Evolutionary conservation across 2,113 vertebrate genomes (phyloP).

Genomic region (Glareola pratincola): DNA sequence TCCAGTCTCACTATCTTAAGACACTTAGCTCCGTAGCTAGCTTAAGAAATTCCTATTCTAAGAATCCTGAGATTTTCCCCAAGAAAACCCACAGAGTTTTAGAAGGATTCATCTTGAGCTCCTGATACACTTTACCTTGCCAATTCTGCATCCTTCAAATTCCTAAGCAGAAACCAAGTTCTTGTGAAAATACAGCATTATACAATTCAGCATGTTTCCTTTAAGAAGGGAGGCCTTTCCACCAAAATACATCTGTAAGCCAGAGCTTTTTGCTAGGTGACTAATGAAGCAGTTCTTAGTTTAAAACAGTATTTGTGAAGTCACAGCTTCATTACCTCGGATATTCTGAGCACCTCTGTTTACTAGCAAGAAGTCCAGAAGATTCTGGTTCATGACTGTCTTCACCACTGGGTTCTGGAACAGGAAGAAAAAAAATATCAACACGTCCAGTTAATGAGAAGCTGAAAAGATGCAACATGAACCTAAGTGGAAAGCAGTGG

Average conservation of each 20-base stretch:
- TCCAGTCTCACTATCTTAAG: neutral
- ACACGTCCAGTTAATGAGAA: neutral
- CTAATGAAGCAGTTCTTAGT: neutral
- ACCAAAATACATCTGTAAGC: neutral
- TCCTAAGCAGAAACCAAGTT: neutral
- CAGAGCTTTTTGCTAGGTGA: neutral
- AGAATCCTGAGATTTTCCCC: neutral
- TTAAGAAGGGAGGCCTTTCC: neutral
- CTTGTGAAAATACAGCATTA: neutral
- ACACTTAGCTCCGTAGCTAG: neutral
- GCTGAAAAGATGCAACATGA: neutral
- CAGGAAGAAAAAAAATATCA: neutral
- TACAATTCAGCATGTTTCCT: neutral
- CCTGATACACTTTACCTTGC: neutral
- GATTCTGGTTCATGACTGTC: neutral
- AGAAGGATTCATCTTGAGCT: neutral
- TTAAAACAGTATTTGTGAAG: neutral
- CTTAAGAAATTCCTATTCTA: neutral
- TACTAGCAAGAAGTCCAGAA: constrained; percentile 43
- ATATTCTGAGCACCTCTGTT: constrained; percentile 65
- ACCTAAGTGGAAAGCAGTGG: neutral
- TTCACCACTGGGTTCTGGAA: constrained; percentile 65
- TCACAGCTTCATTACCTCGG: constrained; percentile 66
- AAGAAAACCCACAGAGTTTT: neutral
- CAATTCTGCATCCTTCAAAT: neutral